Evolutionary conservation across 2,797 vertebrate species (phyloP).

Genomic region (Cephalopachus bancanus): DNA sequence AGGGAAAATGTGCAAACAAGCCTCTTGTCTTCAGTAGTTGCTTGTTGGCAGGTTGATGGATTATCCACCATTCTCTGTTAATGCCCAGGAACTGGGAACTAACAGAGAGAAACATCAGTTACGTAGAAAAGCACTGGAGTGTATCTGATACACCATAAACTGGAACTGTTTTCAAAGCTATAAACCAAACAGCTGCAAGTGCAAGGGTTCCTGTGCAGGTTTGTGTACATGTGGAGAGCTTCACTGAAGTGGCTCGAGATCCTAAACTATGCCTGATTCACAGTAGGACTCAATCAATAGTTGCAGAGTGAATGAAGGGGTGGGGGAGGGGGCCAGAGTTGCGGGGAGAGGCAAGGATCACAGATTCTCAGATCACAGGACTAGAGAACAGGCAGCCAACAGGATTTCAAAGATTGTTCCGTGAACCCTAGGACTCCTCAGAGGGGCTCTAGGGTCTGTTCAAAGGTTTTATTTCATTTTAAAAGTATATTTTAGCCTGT

Average conservation of each 20-base stretch:
- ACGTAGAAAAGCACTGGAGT: background rate
- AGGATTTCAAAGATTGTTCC: background rate
- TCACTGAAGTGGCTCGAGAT: background rate
- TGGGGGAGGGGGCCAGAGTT: background rate
- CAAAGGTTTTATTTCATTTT: background rate
- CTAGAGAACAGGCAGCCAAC: background rate
- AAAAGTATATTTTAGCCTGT: background rate
- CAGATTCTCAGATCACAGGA: background rate
- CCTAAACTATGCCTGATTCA: background rate
- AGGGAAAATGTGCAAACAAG: background rate
- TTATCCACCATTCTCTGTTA: background rate
- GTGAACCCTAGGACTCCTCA: background rate
- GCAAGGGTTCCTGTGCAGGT: accelerated
- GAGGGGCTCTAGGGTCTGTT: background rate
- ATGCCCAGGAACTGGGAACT: background rate
- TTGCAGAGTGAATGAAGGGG: background rate
- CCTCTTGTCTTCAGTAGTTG: background rate
- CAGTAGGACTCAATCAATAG: background rate
- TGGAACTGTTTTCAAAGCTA: background rate
- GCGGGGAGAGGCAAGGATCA: background rate
- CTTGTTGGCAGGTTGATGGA: background rate
- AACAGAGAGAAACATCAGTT: background rate
- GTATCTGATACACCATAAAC: background rate
- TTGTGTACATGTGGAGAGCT: background rate
- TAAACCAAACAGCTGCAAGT: background rate